Base-by-base conservation (phyloP, 2,113 vertebrate species). In the Prochilodus magdalenae region DNA sequence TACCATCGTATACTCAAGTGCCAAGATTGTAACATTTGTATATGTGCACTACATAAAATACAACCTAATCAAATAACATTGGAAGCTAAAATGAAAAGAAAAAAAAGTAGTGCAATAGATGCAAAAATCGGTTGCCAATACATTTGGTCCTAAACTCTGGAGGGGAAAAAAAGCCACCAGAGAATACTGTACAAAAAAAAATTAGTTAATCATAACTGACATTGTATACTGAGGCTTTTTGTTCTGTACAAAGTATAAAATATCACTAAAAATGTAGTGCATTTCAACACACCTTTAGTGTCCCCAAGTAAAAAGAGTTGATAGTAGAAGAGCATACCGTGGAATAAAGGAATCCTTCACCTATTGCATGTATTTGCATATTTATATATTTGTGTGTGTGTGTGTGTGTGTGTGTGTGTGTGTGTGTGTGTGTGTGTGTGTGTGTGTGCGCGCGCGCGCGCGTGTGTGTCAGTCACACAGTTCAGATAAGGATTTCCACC, bases 401-500 rank as follows among this genome's bases (percentile, higher is more conserved):
- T 51, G 44, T 71, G 63, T 79, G 33, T 80, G n/a, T 33, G 16
- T 49, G 36, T 65, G n/a, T n/a, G 12, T 79, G 0, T 62, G 12
- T 30, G 26, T 51, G 59, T 71, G 55, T 26, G n/a, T n/a, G n/a
- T n/a, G n/a, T 65, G 33, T n/a, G 8, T 79, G 1, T 62, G 6
- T 30, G 36, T 51, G 44, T 71, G 63, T 79, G 33, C 76, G n/a
- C 27, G 16, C 27, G 36, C 51, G n/a, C 15, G 12, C 71, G 0
- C 49, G 12, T 30, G 26, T 51, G 59, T 71, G 55, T 26, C 8
- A 73, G 71, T 79, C 22, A 65, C 14, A 22, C 33, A 49, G 60
- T 83, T 94, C 89, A 95, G 87, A 95, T 95, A 75, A 95, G 94
- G 83, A 95, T 94, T 87, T 95, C 94, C 83, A 95, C 93, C 90